These are phyloP conservation scores for Deroplatys truncata DNA, from an alignment of 2,888 invertebrate genomes.

Conservation along the genomic window DNA sequence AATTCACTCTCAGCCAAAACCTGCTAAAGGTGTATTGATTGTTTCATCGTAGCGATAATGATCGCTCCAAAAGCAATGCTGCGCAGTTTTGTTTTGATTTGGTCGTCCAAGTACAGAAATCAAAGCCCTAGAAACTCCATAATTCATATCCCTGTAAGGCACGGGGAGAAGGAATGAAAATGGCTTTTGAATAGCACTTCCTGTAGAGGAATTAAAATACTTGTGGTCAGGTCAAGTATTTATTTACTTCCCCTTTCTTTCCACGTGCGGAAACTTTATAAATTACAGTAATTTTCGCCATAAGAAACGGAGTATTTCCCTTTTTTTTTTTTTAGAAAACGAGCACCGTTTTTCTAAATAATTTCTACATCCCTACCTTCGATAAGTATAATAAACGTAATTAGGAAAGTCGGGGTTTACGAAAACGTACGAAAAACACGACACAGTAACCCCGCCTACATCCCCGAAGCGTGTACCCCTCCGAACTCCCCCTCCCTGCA, in stretches of 20 bases:
- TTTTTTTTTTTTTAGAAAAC: not conserved
- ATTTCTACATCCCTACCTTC: not conserved
- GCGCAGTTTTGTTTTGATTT: too few species aligned
- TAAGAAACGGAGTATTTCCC: not conserved
- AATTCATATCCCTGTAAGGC: not conserved
- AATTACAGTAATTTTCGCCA: not conserved
- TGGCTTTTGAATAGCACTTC: not conserved
- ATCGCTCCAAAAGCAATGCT: too few species aligned
- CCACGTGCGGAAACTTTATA: not conserved
- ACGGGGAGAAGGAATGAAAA: not conserved
- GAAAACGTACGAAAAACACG: not conserved
- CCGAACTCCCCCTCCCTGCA: slow-evolving; percentile 1
- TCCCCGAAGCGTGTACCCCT: not conserved
- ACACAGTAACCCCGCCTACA: slow-evolving; percentile 3
- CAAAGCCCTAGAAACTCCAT: not conserved
- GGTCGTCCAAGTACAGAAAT: not conserved
- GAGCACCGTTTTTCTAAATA: not conserved
- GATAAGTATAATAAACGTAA: not conserved
- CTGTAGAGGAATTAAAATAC: not conserved
- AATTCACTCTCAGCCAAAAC: too few species aligned
- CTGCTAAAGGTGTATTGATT: too few species aligned
- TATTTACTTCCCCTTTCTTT: not conserved
- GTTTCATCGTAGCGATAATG: too few species aligned
- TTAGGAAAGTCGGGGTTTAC: not conserved
- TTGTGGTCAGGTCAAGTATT: not conserved